Evolutionary conservation across 2,888 invertebrate genomes (phyloP).

Genomic region (Philhelius pedissequus): DNA sequence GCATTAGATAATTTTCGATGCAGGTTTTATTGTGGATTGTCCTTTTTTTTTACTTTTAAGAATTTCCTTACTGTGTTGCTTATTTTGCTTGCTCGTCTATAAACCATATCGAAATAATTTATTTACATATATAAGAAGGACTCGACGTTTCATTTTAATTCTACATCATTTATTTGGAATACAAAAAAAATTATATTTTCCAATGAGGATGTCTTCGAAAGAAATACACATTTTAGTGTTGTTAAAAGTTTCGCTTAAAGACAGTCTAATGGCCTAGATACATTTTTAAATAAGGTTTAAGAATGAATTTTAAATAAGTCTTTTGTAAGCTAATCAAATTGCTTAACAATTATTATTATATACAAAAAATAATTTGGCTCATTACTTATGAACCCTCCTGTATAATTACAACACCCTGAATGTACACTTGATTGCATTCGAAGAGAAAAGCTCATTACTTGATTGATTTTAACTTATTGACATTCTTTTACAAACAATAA

Average conservation of each 20-base stretch:
- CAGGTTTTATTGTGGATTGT: slow-evolving; percentile 12
- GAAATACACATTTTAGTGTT: too few species aligned
- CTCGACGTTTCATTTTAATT: too few species aligned
- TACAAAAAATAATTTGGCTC: background rate
- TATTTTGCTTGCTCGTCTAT: background rate
- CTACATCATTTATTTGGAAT: too few species aligned
- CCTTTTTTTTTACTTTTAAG: slow-evolving; percentile 21
- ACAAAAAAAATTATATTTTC: too few species aligned
- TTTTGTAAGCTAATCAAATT: too few species aligned
- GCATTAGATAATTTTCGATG: slow-evolving; percentile 39
- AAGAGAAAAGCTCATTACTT: background rate
- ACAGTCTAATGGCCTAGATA: too few species aligned
- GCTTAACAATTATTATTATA: too few species aligned
- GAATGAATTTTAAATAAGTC: too few species aligned
- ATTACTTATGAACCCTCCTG: background rate
- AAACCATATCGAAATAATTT: background rate
- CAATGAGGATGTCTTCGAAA: too few species aligned
- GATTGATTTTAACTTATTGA: background rate
- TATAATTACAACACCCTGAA: background rate
- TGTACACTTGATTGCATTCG: background rate
- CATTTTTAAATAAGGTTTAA: too few species aligned
- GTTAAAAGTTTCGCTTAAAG: too few species aligned
- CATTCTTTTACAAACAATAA: background rate
- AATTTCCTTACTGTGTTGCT: slow-evolving; percentile 6
- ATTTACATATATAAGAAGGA: too few species aligned